Evolutionary conservation across 2,888 invertebrate species (phyloP).

Genomic region (Cephus pygmeus): DNA sequence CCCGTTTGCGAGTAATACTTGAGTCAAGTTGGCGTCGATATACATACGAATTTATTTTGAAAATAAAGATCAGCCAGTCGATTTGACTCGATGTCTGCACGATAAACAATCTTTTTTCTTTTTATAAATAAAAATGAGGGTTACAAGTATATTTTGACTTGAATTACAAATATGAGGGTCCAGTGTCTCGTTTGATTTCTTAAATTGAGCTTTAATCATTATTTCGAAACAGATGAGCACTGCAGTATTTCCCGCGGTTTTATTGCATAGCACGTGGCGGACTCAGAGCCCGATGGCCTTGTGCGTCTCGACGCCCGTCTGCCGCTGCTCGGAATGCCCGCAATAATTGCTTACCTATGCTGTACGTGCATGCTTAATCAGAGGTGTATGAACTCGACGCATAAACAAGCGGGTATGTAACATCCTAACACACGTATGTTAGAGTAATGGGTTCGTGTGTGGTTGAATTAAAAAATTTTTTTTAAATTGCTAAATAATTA

Average conservation of each 20-base stretch:
- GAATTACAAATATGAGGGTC: background rate
- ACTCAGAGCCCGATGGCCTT: conserved; percentile 22
- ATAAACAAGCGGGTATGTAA: conserved; percentile 2
- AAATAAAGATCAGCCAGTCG: background rate
- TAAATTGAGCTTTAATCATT: background rate
- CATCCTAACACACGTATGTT: background rate
- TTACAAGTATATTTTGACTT: background rate
- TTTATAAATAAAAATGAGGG: background rate
- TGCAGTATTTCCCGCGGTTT: conserved; percentile 1
- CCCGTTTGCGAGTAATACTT: background rate
- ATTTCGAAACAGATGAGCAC: background rate
- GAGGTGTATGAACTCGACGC: conserved; percentile 38
- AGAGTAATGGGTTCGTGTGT: background rate
- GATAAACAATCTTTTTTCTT: no score
- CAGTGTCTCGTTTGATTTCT: background rate
- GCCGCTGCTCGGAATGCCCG: conserved; percentile 28
- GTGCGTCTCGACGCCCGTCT: conserved; percentile 28
- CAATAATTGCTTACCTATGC: conserved; percentile 40
- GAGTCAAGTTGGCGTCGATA: background rate
- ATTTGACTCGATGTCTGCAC: background rate
- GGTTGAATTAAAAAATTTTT: background rate
- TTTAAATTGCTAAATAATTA: background rate
- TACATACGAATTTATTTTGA: background rate
- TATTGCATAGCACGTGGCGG: conserved; percentile 2
- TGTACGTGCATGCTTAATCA: conserved; percentile 37